Conservation (phyloP, 2,113 vertebrate genomes). For the Echinops telfairi region DNA sequence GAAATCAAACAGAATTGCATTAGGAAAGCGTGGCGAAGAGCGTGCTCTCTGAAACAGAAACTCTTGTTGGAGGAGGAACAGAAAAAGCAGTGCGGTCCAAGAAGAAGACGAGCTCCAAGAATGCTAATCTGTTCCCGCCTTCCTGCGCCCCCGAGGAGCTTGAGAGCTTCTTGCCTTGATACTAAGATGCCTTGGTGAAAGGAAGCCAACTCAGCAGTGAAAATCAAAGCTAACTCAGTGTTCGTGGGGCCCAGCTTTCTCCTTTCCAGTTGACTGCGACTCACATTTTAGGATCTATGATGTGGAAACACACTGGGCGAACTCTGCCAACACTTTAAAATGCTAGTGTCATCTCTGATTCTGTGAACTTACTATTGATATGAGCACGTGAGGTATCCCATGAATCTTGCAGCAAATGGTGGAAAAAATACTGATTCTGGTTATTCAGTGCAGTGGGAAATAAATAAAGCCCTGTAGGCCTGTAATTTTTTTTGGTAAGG, state of each 20-base stretch:
- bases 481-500: constrained; percentile 34
- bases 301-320: not conserved
- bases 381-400: not conserved
- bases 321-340: constrained; percentile 2
- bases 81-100: constrained; percentile 49
- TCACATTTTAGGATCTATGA: constrained; percentile 37
- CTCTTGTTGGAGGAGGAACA: constrained; percentile 35
- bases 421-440: not conserved
- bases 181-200: constrained; percentile 3
- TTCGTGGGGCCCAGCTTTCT: not conserved
- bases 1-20: constrained; percentile 78
- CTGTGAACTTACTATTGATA: not conserved
- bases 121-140: constrained; percentile 65
- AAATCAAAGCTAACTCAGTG: constrained; percentile 36
- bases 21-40: constrained; percentile 58
- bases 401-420: not conserved
- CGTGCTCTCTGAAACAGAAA: constrained; percentile 57
- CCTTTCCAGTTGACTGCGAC: not conserved
- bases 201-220: not conserved
- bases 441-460: not conserved
- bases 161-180: constrained; percentile 6
- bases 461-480: not conserved
- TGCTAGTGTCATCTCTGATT: constrained; percentile 4
- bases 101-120: constrained; percentile 59
- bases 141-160: not conserved